phyloP scores from a whole-genome alignment of 2,113 vertebrate genomes.

The Muscicapa adusta region DNA sequence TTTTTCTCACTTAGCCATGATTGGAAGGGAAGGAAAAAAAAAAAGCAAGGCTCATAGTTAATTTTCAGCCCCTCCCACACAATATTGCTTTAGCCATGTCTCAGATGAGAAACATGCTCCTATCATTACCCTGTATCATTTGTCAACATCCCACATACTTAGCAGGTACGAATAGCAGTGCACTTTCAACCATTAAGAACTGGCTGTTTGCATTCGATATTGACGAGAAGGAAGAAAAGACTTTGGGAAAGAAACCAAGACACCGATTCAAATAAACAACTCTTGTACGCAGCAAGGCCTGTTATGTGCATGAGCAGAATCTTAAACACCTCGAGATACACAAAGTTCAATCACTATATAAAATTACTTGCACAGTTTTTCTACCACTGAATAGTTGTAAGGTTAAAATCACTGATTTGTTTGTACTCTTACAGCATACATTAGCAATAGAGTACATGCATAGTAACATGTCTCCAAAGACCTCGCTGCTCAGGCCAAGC shows the following conservation, averaged over 20 bases:
- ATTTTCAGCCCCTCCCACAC: not conserved
- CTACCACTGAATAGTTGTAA: not conserved
- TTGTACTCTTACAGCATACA: not conserved
- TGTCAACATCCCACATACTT: not conserved
- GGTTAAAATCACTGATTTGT: not conserved
- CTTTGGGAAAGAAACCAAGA: not conserved
- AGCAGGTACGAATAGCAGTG: not conserved
- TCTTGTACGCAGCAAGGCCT: not conserved
- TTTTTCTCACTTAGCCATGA: not conserved
- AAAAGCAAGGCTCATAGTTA: not conserved
- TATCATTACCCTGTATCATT: not conserved
- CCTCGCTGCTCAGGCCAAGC: not conserved
- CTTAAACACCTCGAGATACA: not conserved
- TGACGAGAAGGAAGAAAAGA: not conserved
- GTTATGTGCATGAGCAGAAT: not conserved
- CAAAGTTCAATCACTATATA: not conserved
- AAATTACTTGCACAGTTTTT: not conserved
- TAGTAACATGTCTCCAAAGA: not conserved
- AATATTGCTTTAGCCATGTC: not conserved
- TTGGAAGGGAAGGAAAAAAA: fast-evolving
- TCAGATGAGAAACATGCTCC: not conserved
- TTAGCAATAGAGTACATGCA: not conserved
- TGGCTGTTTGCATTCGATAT: not conserved
- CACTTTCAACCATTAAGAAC: not conserved
- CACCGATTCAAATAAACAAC: not conserved